Evolutionary conservation across 2,113 vertebrate species (phyloP).

Genomic region (Illadopsis cleaveri): DNA sequence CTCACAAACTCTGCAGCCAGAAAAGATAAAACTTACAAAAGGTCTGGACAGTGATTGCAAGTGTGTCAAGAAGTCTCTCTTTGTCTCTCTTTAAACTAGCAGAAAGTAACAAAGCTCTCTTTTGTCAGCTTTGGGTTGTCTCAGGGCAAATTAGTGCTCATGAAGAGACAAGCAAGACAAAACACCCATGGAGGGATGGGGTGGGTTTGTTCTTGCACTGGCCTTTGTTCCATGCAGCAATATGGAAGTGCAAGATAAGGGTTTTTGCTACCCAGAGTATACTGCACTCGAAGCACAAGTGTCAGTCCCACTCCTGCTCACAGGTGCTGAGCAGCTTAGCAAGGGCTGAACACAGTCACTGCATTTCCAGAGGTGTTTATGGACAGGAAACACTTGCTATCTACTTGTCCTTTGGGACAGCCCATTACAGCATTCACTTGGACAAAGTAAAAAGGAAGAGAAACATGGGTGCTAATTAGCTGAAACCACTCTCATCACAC

Average conservation of each 20-base stretch:
- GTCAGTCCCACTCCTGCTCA: not conserved
- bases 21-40: not conserved
- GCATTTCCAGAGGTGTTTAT: not conserved
- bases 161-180: not conserved
- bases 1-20: not conserved
- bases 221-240: not conserved
- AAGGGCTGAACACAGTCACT: not conserved
- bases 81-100: not conserved
- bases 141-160: slow-evolving; percentile 7
- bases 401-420: not conserved
- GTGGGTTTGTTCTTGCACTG: not conserved
- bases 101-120: not conserved
- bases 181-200: not conserved
- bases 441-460: slow-evolving; percentile 4
- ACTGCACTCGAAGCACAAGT: not conserved
- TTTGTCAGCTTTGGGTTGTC: not conserved
- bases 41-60: not conserved
- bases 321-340: not conserved
- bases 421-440: not conserved
- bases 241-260: slow-evolving; percentile 56
- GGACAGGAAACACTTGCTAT: not conserved
- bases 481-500: not conserved
- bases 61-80: not conserved
- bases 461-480: not conserved
- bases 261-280: not conserved